Base-by-base conservation (phyloP, 2,888 invertebrate species). In the Merodon equestris region DNA sequence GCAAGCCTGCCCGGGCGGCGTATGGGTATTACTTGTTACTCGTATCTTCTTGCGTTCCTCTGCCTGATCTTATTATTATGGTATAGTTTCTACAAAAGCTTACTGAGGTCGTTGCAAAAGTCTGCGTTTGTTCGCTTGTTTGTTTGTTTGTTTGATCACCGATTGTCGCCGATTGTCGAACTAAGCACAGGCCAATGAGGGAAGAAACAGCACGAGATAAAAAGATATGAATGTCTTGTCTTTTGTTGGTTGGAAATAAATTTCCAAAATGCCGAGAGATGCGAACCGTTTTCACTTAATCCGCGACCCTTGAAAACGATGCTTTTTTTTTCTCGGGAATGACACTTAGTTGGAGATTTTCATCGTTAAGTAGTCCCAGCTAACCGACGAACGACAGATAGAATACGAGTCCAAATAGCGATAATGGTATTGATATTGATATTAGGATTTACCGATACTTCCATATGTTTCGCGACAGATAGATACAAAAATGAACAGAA, bases 391-490 rank as follows among this genome's bases (percentile, higher is more conserved):
- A 56, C 45, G 34, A 51, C 67, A 66, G 34, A 36, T 64, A 51
- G 17, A 66, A 47, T 27, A 27, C 27, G 27, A 27, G 36, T 36
- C 5, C 10, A 34, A 14, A 9, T 47, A 42, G 47, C 42, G 77
- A 79, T 79, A 79, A 68, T 63, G 63, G 9, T 77, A 63, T 73
- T 73, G 73, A 79, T 79, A 79, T 79, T 79, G 73, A 73, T 68
- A 45, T 47, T 53, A 47, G 73, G 74, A 63, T 77, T 73, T 57
- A 53, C 15, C 40, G 53, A 60, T 60, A 10, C 47, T 48, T 67
- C 57, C 15, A 50, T 48, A 53, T 50, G 54, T 44, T 54, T 53
- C 36, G 60, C 50, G 57, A 77, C 42, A 56, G 44, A 18, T 50
- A 56, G 27, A 27, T 27, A 27, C 27, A 27, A 27, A 27, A 27